These are phyloP conservation scores for Mormyrus lacerda DNA, from an alignment of 2,113 vertebrate species.

Conservation along the genomic window DNA sequence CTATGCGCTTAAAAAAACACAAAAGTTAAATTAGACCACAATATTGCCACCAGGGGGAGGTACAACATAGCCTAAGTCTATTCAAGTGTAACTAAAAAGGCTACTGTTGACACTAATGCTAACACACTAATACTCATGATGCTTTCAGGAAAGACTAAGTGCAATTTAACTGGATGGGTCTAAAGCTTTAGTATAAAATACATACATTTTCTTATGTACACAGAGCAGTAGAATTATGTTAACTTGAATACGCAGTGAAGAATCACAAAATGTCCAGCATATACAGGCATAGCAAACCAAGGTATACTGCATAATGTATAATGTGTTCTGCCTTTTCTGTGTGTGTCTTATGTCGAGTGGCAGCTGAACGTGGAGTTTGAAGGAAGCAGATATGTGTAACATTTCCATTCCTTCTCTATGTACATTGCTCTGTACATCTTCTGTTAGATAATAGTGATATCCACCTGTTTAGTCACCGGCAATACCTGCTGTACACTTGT, in stretches of 20 bases:
- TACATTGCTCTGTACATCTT: neutral
- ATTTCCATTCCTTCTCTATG: neutral
- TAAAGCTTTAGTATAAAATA: neutral
- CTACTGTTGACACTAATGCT: neutral
- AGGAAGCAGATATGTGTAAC: neutral
- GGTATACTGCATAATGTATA: neutral
- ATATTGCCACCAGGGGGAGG: conserved; percentile 18
- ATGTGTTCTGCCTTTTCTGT: neutral
- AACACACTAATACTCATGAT: neutral
- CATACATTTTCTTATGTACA: neutral
- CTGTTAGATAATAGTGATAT: neutral
- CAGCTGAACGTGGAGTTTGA: neutral
- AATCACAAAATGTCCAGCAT: neutral
- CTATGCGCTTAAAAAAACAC: neutral
- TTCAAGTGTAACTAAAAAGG: neutral
- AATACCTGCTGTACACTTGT: neutral
- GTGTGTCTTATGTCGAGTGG: neutral
- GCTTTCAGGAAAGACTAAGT: neutral
- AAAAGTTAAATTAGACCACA: neutral
- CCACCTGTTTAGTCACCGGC: neutral
- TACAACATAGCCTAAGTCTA: neutral
- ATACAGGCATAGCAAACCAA: neutral
- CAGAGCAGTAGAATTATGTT: neutral
- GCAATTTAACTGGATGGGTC: neutral
- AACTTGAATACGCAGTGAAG: neutral